phyloP scores from a whole-genome alignment of 2,888 invertebrate species.

The Dendrolimus pini region DNA sequence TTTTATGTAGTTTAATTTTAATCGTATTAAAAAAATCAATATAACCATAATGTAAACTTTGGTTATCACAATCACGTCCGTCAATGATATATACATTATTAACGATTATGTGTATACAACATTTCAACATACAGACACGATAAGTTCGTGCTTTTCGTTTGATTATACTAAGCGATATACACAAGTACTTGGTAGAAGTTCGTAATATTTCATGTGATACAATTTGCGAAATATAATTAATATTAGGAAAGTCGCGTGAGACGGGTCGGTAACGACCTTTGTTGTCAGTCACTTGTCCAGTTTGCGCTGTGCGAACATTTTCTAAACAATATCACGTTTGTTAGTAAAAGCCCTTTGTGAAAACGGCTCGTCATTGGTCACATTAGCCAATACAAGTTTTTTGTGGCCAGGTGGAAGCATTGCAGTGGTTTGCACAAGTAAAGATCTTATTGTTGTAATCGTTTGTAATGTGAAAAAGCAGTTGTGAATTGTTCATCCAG shows the following conservation, averaged over 20 bases:
- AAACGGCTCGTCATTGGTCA: conserved; percentile 4
- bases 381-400: conserved; percentile 6
- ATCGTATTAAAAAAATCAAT: background rate
- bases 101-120: background rate
- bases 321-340: conserved; percentile 6
- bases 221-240: conserved; percentile 24
- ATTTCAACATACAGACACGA: conserved; percentile 2
- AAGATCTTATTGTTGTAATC: too few species aligned
- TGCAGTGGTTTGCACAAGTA: too few species aligned
- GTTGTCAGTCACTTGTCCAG: conserved; percentile 29
- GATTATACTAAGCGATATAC: background rate
- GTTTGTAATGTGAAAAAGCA: too few species aligned
- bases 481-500: too few species aligned
- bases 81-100: background rate
- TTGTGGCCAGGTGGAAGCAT: conserved; percentile 1
- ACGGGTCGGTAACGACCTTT: conserved; percentile 23
- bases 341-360: conserved; percentile 8
- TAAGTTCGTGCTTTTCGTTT: conserved; percentile 4
- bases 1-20: too few species aligned
- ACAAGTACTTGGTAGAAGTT: conserved; percentile 1
- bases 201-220: conserved; percentile 3
- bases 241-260: conserved; percentile 41
- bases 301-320: conserved; percentile 3
- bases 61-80: background rate
- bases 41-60: background rate